phyloP scores from a whole-genome alignment of 2,797 vertebrate species.

The Hipposideros larvatus region DNA sequence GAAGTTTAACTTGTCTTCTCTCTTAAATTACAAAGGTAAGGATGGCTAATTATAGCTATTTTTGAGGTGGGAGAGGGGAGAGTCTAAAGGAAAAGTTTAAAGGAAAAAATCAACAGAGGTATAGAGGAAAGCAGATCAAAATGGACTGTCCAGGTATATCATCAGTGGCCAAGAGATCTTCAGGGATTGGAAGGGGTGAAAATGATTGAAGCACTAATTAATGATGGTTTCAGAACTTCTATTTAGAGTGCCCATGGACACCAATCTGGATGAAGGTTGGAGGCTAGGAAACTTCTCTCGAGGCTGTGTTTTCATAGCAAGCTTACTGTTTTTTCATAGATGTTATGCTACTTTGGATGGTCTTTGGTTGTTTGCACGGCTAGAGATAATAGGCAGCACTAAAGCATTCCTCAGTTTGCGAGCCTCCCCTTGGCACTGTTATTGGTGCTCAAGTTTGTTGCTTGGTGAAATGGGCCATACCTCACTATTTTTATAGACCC shows the following conservation, averaged over 20 bases:
- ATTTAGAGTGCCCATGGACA: not conserved
- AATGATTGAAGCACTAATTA: not conserved
- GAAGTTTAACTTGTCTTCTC: not conserved
- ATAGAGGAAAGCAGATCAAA: not conserved
- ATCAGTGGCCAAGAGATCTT: not conserved
- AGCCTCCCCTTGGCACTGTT: not conserved
- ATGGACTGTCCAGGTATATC: not conserved
- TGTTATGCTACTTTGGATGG: not conserved
- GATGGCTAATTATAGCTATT: not conserved
- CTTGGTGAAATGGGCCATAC: not conserved
- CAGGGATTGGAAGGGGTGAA: not conserved
- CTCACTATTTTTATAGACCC: constrained; percentile 57
- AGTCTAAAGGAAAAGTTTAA: too few relatives aligned
- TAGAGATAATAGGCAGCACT: not conserved
- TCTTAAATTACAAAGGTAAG: not conserved
- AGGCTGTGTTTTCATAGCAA: not conserved
- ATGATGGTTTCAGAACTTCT: not conserved
- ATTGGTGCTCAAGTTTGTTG: constrained; percentile 24
- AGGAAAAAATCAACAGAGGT: not conserved
- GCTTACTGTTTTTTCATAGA: not conserved
- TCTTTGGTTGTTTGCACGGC: not conserved
- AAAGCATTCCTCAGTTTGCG: not conserved
- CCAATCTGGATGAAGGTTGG: not conserved
- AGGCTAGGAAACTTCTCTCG: not conserved
- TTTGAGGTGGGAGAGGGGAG: not conserved